Conservation (phyloP, 2,797 vertebrate genomes). For the Geotria australis region DNA sequence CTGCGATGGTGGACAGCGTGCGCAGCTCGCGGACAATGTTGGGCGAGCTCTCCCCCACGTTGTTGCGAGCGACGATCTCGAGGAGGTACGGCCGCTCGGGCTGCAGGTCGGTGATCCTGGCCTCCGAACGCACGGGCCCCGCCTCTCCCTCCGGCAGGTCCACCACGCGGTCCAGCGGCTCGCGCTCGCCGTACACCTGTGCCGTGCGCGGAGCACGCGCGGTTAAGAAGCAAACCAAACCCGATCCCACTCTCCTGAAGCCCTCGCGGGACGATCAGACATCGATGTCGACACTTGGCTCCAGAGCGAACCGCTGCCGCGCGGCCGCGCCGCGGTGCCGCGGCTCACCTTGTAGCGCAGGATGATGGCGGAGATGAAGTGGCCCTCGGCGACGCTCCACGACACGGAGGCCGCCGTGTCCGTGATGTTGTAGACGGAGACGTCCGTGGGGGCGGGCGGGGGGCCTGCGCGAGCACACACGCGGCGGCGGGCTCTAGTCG, state of each 20-base stretch:
- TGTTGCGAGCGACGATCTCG: conserved; percentile 34
- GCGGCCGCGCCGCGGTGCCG: no score
- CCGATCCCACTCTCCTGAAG: no score
- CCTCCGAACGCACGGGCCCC: conserved; percentile 4
- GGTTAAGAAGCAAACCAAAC: no score
- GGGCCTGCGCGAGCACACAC: conserved; percentile 9
- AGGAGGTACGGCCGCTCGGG: conserved; percentile 26
- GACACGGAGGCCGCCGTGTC: conserved; percentile 30
- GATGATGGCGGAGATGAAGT: conserved; percentile 30
- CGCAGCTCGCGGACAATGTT: conserved; percentile 13
- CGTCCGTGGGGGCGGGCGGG: conserved; percentile 27
- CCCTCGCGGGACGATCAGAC: no score
- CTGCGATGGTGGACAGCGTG: conserved; percentile 18
- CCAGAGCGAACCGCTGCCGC: no score
- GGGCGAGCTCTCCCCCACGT: conserved; percentile 22
- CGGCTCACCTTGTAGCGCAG: conserved; percentile 25
- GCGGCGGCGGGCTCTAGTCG: no score
- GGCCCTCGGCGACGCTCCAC: conserved; percentile 27
- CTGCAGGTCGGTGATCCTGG: conserved; percentile 32
- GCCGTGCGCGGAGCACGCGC: not conserved
- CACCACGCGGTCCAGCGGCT: not conserved
- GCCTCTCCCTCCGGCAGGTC: not conserved
- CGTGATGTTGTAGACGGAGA: conserved; percentile 28
- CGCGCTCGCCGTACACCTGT: not conserved
- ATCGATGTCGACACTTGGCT: no score